Base-by-base conservation (phyloP, 2,113 vertebrate genomes). In the Tragulus kanchil region DNA sequence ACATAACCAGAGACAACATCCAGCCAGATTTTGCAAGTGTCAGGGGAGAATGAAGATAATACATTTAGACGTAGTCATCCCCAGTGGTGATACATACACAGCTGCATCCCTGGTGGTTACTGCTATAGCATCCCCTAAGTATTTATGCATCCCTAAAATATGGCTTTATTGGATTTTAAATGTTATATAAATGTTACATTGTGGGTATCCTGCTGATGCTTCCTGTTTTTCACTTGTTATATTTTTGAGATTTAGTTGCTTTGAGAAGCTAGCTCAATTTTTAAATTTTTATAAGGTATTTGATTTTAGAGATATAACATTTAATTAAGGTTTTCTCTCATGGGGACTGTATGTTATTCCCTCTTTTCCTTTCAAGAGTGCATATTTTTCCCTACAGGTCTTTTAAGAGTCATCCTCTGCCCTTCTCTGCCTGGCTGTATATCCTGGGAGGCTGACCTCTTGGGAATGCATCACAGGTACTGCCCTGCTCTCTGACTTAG, bases 131-230 rank as follows among this genome's bases (percentile, higher is more conserved):
- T 48, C 48, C 71, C 90, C 85, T 87, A 31, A 50, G 62, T 28
- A 93, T 79, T 78, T 84, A 50, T 93, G 17, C 56, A 28, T 31
- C 19, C 50, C 50, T 78, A 93, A 93, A 90, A 77, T 77, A 64
- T 15, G 17, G 21, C 56, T 73, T 94, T 83, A 83, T 64, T 91
- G n/a, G 28, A 79, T 71, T 79, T 90, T 67, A 96, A 94, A 89
- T 78, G n/a, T 88, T 88, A 50, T 17, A 54, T 59, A 71, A 82
- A 83, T 94, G 48, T 71, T 96, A 50, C 42, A 83, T 15, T 42
- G 23, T 75, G 59, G 4, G 17, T 36, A 79, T 82, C 56, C 31
- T 78, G 28, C 42, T 85, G 26, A 8, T 85, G 13, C 54, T 77
- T 81, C 23, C 54, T 97, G 62, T 61, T 78, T 85, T 91, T 56